Conservation (phyloP, 2,113 vertebrate species). For the Vireo altiloquus region DNA sequence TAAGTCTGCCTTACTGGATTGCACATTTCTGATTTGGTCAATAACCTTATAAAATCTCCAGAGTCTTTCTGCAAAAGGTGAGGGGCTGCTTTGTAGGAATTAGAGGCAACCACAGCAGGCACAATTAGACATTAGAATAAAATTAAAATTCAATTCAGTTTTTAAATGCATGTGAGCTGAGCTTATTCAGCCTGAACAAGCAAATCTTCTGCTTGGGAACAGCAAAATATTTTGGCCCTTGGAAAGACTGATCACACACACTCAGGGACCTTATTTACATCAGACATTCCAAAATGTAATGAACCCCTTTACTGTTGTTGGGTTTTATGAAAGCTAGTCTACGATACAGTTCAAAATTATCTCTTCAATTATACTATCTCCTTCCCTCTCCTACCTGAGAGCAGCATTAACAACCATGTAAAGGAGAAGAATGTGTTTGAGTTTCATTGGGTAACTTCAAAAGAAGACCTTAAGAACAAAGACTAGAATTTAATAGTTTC, state of each 20-base stretch:
- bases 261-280: slow-evolving; percentile 6
- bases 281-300: background rate
- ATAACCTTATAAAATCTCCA: slow-evolving; percentile 1
- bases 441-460: background rate
- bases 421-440: background rate
- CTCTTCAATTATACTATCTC: background rate
- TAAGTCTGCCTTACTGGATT: background rate
- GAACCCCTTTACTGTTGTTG: background rate
- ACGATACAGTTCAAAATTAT: slow-evolving; percentile 15
- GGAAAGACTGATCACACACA: background rate
- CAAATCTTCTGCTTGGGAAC: background rate
- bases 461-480: background rate
- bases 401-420: background rate
- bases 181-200: background rate
- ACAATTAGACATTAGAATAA: background rate
- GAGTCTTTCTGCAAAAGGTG: background rate
- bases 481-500: background rate
- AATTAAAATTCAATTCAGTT: slow-evolving; percentile 7
- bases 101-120: background rate
- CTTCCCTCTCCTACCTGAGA: background rate
- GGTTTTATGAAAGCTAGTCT: background rate
- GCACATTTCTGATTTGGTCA: background rate
- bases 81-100: background rate
- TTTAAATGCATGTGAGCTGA: background rate
- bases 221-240: slow-evolving; percentile 1